These are phyloP conservation scores for Cyrtodaria siliqua DNA, from an alignment of 2,888 invertebrate species.

Conservation along the genomic window DNA sequence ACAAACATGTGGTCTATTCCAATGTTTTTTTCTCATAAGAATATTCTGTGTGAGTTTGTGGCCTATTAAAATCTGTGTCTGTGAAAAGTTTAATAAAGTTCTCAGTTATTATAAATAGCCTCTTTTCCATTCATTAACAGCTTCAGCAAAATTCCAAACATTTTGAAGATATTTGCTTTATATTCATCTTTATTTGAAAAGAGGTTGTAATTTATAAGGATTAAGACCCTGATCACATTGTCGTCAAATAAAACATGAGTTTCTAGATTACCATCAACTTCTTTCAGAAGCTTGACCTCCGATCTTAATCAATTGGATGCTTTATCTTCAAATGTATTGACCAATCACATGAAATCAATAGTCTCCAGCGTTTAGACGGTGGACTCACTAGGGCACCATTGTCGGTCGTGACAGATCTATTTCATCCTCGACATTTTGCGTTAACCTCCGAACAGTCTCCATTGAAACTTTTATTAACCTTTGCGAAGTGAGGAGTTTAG, in stretches of 20 bases:
- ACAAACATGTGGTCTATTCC: too few species aligned
- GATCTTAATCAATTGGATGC: constrained; percentile 41
- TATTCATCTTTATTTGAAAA: constrained; percentile 10
- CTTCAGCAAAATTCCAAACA: neutral
- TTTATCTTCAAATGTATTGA: constrained; percentile 53
- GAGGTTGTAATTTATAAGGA: constrained; percentile 21
- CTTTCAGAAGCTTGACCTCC: constrained; percentile 52
- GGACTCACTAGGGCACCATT: constrained; percentile 41
- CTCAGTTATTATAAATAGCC: too few species aligned
- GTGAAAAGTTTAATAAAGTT: too few species aligned
- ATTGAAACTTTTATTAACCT: constrained; percentile 55
- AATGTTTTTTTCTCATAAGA: too few species aligned
- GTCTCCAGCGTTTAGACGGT: constrained; percentile 49
- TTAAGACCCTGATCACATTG: constrained; percentile 28
- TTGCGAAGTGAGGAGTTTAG: constrained; percentile 32
- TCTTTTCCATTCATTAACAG: too few species aligned
- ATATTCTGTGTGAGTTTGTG: too few species aligned
- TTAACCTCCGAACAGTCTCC: constrained; percentile 41
- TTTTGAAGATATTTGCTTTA: constrained; percentile 1
- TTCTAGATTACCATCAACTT: constrained; percentile 43
- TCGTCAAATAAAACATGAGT: constrained; percentile 28
- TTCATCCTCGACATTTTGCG: constrained; percentile 54
- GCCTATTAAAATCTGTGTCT: too few species aligned
- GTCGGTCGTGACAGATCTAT: constrained; percentile 62
- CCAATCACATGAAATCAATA: constrained; percentile 58